phyloP scores from a whole-genome alignment of 2,797 vertebrate genomes.

The Poecilia velifera region DNA sequence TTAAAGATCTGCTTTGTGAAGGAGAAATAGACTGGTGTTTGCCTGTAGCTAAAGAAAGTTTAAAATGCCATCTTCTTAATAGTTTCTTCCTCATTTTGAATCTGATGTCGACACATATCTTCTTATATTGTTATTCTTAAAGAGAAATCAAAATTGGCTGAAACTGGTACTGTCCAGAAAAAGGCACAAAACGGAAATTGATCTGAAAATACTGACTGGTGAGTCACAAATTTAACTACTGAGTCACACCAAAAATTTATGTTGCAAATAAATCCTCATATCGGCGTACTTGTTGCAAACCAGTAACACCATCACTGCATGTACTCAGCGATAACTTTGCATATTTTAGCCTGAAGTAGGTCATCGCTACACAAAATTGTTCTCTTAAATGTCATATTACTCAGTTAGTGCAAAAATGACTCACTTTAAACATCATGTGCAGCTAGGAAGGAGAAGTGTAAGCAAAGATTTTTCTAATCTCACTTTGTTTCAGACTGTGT shows the following conservation, averaged over 20 bases:
- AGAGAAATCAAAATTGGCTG: neutral
- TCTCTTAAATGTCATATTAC: neutral
- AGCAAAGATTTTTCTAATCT: slow-evolving; percentile 1
- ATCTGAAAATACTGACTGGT: neutral
- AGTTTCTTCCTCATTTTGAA: neutral
- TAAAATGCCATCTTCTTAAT: neutral
- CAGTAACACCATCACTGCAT: neutral
- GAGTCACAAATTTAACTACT: neutral
- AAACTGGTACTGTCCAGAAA: neutral
- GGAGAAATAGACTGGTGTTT: neutral
- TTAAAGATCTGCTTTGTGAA: neutral
- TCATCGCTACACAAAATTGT: neutral
- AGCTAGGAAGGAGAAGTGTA: neutral
- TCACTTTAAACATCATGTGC: neutral
- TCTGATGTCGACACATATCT: neutral
- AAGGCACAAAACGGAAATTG: neutral
- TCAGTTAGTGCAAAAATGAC: neutral
- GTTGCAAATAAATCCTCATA: neutral
- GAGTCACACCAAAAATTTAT: neutral
- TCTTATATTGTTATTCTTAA: neutral
- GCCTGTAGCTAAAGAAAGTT: neutral
- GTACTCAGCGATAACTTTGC: slow-evolving; percentile 1
- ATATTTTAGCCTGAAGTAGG: slow-evolving; percentile 16
- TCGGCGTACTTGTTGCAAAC: neutral
- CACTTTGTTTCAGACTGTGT: neutral